Evolutionary conservation across 1,140 invertebrate genomes (phyloP).

Genomic region (Ceratina australensis): DNA sequence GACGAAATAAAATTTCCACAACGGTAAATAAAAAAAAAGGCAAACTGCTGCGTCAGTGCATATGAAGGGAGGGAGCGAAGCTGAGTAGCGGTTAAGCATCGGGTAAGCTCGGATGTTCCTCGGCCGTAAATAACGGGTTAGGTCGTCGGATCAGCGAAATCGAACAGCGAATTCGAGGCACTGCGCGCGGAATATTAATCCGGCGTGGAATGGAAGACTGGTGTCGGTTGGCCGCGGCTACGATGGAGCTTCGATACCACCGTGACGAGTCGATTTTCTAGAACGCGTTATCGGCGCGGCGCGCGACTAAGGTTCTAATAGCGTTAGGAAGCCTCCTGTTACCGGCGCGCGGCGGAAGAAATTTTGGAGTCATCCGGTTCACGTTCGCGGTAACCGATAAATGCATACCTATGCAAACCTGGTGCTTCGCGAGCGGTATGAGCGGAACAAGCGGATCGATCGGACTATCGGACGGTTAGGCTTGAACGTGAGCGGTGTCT

Average conservation of each 20-base stretch:
- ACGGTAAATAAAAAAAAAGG: too few species aligned
- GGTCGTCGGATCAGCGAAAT: constrained; percentile 1
- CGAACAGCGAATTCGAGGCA: neutral
- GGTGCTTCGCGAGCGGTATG: constrained; percentile 29
- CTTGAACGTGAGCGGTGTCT: constrained; percentile 3
- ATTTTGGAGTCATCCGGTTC: constrained; percentile 52
- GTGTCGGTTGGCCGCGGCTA: neutral
- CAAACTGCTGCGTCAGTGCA: too few species aligned
- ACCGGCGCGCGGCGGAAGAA: constrained; percentile 52
- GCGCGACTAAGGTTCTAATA: constrained; percentile 34
- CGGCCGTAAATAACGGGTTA: neutral
- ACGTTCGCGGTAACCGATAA: constrained; percentile 16
- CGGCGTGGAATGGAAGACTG: neutral
- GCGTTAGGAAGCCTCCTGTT: constrained; percentile 54
- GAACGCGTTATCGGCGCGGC: constrained; percentile 29
- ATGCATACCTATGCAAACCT: constrained; percentile 43
- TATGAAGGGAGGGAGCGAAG: neutral
- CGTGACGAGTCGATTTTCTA: constrained; percentile 32
- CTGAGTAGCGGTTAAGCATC: neutral
- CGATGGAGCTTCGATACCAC: neutral
- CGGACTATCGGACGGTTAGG: neutral
- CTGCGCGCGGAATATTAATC: constrained; percentile 32
- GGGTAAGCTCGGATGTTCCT: too few species aligned
- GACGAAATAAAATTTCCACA: too few species aligned
- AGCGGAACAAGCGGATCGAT: constrained; percentile 20